Percentiles rank a stretch among this genome's conserved stretches.
Conservation (phyloP, 2,113 vertebrate genomes). For the Sprattus sprattus region DNA sequence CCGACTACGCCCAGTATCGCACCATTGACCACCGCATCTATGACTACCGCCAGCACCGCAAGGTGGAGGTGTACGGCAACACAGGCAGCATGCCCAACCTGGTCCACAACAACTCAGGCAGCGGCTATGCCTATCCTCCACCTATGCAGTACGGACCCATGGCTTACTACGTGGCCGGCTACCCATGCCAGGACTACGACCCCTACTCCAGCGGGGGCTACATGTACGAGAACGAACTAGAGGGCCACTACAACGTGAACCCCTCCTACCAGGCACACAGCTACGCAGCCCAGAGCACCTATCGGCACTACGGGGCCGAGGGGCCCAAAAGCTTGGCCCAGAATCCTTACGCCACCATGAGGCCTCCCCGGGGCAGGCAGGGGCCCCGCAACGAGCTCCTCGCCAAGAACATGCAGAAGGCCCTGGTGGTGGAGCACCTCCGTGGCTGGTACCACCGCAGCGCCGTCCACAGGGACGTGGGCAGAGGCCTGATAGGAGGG, state of each 20-base stretch:
- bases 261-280: conserved; percentile 81
- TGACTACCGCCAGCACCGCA: conserved; percentile 79
- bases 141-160: conserved; percentile 77
- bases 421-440: conserved; percentile 91
- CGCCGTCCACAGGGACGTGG: conserved; percentile 72
- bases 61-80: conserved; percentile 78
- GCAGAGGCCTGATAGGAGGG: conserved; percentile 67
- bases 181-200: conserved; percentile 75
- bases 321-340: conserved; percentile 78
- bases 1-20: conserved; percentile 81
- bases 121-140: conserved; percentile 73
- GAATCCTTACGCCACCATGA: conserved; percentile 88
- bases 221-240: conserved; percentile 85
- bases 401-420: conserved; percentile 94
- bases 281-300: conserved; percentile 82
- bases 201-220: conserved; percentile 76
- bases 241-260: conserved; percentile 93
- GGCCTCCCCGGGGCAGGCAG: conserved; percentile 80
- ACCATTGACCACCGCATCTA: conserved; percentile 70
- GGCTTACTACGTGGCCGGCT: conserved; percentile 80
- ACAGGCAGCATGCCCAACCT: conserved; percentile 96
- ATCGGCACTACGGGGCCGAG: conserved; percentile 80
- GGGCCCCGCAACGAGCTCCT: conserved; percentile 81
- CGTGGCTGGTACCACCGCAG: conserved; percentile 95
- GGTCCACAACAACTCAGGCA: conserved; percentile 76